phyloP scores from a whole-genome alignment of 2,797 vertebrate species.

The Tiaroga cobitis region DNA sequence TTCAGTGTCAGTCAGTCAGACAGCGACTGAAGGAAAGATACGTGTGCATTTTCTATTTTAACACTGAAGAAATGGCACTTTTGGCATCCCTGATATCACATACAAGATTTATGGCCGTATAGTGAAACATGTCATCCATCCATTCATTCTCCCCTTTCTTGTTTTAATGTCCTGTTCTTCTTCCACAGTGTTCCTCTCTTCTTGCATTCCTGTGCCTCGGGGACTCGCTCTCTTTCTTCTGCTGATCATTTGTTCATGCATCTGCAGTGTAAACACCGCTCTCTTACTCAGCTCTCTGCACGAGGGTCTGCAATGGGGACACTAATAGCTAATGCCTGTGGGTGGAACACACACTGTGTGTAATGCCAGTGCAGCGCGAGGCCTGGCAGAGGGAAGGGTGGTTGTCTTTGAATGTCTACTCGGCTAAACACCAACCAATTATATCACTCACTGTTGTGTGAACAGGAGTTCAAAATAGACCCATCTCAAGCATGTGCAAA shows the following conservation, averaged over 20 bases:
- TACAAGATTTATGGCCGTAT: neutral
- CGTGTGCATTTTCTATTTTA: neutral
- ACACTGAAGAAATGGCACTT: no score
- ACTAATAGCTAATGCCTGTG: constrained; percentile 52
- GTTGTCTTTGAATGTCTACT: constrained; percentile 38
- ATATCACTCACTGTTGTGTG: constrained; percentile 58
- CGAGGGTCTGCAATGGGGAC: constrained; percentile 33
- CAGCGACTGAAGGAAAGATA: neutral
- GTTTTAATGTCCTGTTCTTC: neutral
- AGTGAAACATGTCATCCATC: neutral
- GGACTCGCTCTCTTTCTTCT: constrained; percentile 6
- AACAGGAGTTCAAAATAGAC: constrained; percentile 49
- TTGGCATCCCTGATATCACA: neutral
- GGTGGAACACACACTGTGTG: constrained; percentile 50
- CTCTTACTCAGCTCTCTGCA: constrained; percentile 20
- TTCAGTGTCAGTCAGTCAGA: neutral
- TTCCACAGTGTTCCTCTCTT: neutral
- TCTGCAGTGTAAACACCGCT: constrained; percentile 49
- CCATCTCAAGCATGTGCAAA: constrained; percentile 7
- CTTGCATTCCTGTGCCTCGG: neutral
- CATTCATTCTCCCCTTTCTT: neutral
- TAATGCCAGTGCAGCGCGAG: constrained; percentile 45
- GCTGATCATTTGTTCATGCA: constrained; percentile 33
- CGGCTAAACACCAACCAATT: constrained; percentile 58
- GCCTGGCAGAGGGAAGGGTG: constrained; percentile 39